phyloP scores from a whole-genome alignment of 1,140 invertebrate genomes.

The Homarus americanus region DNA sequence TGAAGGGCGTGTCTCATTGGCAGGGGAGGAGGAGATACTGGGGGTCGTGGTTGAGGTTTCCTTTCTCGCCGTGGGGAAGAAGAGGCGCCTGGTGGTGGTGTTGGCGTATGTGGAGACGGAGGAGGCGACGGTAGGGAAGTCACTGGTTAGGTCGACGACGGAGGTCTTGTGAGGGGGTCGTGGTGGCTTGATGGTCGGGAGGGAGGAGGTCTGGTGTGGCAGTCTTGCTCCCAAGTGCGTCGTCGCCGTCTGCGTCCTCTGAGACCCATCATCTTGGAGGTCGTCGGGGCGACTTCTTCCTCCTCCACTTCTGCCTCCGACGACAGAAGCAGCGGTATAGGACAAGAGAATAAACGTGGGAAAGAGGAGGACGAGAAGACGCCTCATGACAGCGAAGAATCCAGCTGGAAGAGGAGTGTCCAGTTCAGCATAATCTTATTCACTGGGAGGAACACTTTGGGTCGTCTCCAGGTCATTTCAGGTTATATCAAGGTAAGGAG shows the following conservation, averaged over 20 bases:
- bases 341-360: conserved; percentile 53
- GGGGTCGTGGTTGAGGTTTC: conserved; percentile 16
- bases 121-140: not conserved
- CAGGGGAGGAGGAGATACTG: not conserved
- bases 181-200: not conserved
- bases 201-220: not conserved
- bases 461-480: conserved; percentile 58
- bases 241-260: not conserved
- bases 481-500: conserved; percentile 45
- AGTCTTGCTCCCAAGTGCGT: not conserved
- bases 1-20: not conserved
- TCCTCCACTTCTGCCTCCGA: conserved; percentile 56
- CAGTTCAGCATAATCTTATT: conserved; percentile 61
- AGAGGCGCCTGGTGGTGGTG: conserved; percentile 23
- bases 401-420: conserved; percentile 34
- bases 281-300: conserved; percentile 27
- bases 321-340: conserved; percentile 39
- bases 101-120: not conserved
- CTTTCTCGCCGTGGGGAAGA: conserved; percentile 29
- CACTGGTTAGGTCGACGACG: too few species aligned
- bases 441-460: conserved; percentile 47
- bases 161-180: not conserved
- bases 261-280: conserved; percentile 30
- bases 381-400: conserved; percentile 65
- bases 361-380: conserved; percentile 48